Conservation (phyloP, 1,140 invertebrate species). For the Tachypleus tridentatus region DNA sequence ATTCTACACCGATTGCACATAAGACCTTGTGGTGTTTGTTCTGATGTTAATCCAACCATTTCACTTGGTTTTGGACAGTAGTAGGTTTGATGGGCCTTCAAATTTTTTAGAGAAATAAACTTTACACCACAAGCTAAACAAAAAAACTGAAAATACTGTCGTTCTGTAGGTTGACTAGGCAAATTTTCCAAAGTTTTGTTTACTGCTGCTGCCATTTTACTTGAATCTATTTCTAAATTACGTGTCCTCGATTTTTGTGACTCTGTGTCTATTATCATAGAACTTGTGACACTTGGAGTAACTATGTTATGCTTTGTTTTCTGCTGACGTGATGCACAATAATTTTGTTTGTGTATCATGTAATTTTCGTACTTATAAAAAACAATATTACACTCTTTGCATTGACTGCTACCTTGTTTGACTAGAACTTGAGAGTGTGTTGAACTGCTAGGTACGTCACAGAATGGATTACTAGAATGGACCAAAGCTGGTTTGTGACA, state of each 20-base stretch:
- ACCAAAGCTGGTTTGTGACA: too few relatives aligned
- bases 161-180: not conserved
- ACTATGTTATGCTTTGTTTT: not conserved
- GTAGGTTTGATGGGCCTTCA: slow-evolving; percentile 84
- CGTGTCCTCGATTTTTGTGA: too few relatives aligned
- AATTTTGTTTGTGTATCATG: slow-evolving; percentile 83
- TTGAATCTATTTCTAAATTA: not conserved
- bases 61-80: slow-evolving; percentile 65
- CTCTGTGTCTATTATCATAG: too few relatives aligned
- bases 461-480: too few relatives aligned
- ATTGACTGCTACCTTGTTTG: slow-evolving; percentile 66
- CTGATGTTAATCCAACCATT: too few relatives aligned
- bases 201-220: not conserved
- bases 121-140: slow-evolving; percentile 89
- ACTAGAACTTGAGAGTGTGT: slow-evolving; percentile 19
- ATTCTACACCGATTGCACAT: slow-evolving; percentile 35
- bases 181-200: not conserved
- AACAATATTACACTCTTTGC: slow-evolving; percentile 91
- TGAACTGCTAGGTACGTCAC: too few relatives aligned
- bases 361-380: slow-evolving; percentile 95
- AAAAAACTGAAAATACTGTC: slow-evolving; percentile 43
- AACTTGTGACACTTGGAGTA: not conserved
- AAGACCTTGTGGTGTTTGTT: slow-evolving; percentile 16
- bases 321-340: slow-evolving; percentile 52
- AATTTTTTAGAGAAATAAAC: slow-evolving; percentile 82